phyloP scores from a whole-genome alignment of 2,113 vertebrate species.

The Chamaetylas fuelleborni region DNA sequence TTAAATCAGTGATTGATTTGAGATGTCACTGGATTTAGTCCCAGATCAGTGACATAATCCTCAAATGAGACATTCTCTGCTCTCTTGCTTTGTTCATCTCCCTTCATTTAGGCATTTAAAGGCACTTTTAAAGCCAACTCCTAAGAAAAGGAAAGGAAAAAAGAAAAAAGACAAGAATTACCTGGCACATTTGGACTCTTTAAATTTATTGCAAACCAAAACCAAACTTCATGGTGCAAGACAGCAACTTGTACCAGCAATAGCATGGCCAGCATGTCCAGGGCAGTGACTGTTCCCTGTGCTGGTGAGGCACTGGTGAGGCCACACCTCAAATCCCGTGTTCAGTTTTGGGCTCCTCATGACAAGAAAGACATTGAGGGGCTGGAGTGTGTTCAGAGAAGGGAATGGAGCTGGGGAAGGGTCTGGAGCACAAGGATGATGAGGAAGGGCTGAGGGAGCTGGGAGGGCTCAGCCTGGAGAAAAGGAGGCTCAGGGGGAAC shows the following conservation, averaged over 20 bases:
- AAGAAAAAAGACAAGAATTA: not conserved
- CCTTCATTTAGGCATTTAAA: not conserved
- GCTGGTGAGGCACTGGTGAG: not conserved
- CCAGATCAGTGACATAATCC: not conserved
- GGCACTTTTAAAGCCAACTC: not conserved
- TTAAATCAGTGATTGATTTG: not conserved
- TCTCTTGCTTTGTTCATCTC: not conserved
- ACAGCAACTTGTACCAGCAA: not conserved
- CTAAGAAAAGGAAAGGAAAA: not conserved
- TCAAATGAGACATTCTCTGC: not conserved
- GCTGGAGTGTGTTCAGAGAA: rapidly evolving
- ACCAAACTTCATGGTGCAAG: not conserved
- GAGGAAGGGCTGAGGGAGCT: not conserved
- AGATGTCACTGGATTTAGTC: not conserved
- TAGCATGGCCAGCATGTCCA: not conserved
- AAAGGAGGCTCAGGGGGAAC: not conserved
- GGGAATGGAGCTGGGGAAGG: rapidly evolving
- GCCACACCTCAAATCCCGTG: not conserved
- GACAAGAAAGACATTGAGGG: not conserved
- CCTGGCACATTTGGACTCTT: not conserved
- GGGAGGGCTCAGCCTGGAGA: not conserved
- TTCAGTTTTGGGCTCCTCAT: not conserved
- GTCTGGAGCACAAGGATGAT: not conserved
- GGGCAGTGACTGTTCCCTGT: not conserved
- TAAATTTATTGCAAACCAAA: not conserved